A percentile compares a stretch with the other conserved stretches of the same genome.
Conservation (phyloP, 1,140 invertebrate genomes). For the Odontomachus brunneus region DNA sequence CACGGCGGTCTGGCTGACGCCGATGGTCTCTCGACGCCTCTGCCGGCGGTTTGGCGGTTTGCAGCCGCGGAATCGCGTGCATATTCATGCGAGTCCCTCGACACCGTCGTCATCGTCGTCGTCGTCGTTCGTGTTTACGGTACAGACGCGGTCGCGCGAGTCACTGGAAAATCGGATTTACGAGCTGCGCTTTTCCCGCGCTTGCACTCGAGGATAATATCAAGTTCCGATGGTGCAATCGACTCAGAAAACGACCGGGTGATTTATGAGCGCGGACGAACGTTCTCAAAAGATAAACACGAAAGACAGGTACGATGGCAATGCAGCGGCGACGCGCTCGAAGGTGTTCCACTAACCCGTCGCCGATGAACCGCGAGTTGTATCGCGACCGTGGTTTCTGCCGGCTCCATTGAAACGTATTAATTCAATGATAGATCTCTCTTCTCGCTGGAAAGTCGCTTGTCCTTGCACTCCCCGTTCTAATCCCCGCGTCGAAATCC, state of each 20-base stretch:
- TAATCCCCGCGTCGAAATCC: constrained; percentile 65
- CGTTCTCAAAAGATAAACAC: not conserved
- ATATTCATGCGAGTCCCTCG: constrained; percentile 49
- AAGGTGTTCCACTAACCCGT: not conserved
- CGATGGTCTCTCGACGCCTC: constrained; percentile 14
- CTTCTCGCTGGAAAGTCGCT: constrained; percentile 39
- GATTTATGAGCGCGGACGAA: constrained; percentile 9
- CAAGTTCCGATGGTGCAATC: not conserved
- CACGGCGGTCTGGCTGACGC: constrained; percentile 43
- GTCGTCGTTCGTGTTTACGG: constrained; percentile 14
- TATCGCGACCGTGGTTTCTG: not conserved
- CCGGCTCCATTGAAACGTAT: constrained; percentile 60
- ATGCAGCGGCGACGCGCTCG: not conserved
- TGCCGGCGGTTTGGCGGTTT: constrained; percentile 5
- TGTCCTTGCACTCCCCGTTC: constrained; percentile 70
- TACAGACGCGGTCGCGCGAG: not conserved
- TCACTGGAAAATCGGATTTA: constrained; percentile 11
- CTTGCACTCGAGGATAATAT: not conserved
- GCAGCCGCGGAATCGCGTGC: constrained; percentile 34
- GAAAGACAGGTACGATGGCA: not conserved
- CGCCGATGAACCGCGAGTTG: constrained; percentile 19
- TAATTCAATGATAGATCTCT: constrained; percentile 53
- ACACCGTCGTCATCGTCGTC: not conserved
- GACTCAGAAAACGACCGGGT: constrained; percentile 18
- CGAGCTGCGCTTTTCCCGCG: not conserved